Percentiles rank a stretch among this genome's conserved stretches.
Evolutionary conservation across 2,113 vertebrate genomes (phyloP).

Genomic region (Limnothrissa miodon): DNA sequence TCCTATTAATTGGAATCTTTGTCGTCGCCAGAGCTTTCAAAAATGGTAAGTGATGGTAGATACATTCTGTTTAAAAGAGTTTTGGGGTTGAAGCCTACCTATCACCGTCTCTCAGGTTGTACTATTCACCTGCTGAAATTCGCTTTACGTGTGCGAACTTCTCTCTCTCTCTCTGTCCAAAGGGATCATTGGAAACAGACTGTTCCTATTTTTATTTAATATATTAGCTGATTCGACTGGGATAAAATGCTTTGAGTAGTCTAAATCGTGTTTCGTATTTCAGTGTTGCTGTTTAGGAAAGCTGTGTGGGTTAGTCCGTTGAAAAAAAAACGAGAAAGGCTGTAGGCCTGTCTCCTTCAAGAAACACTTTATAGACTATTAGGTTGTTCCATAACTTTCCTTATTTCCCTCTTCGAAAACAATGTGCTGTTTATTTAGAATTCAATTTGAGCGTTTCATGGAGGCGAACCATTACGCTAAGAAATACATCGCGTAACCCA

Average conservation of each 20-base stretch:
- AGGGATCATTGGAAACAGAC: neutral
- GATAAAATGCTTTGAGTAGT: neutral
- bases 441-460: neutral
- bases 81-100: neutral
- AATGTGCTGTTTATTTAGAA: neutral
- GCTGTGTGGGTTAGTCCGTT: neutral
- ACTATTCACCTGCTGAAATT: neutral
- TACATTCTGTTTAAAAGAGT: neutral
- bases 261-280: neutral
- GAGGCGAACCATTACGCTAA: neutral
- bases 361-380: neutral
- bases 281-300: neutral
- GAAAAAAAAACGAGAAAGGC: neutral
- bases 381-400: too few relatives aligned
- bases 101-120: neutral
- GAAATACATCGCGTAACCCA: neutral
- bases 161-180: neutral
- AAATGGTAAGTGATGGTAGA: slow-evolving; percentile 68
- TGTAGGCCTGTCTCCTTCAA: neutral
- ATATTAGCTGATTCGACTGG: neutral
- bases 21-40: slow-evolving; percentile 66
- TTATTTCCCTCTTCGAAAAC: neutral
- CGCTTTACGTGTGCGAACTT: neutral
- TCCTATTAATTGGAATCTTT: slow-evolving; percentile 73
- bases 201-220: neutral